These are phyloP conservation scores for Gymnoscopelus microlampas DNA, from an alignment of 2,797 vertebrate genomes.

Conservation along the genomic window DNA sequence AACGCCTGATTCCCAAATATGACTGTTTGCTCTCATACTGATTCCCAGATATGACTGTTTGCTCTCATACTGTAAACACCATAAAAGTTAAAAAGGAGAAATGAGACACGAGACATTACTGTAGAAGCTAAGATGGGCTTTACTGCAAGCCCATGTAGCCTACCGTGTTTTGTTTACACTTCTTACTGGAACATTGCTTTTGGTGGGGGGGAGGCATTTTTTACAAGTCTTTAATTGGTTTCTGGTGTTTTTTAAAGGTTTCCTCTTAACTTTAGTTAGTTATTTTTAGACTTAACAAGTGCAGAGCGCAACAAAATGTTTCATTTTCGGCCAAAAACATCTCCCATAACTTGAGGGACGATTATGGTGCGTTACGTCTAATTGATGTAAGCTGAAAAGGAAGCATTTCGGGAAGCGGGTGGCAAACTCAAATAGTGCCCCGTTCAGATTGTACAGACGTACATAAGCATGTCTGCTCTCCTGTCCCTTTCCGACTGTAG, in stretches of 20 bases:
- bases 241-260: no score
- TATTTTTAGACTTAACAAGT: not conserved
- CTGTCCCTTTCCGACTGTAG: constrained; percentile 56
- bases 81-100: constrained; percentile 48
- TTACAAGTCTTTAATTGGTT: no score
- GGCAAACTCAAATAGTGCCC: no score
- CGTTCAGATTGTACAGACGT: no score
- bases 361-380: no score
- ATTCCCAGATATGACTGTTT: constrained; percentile 44
- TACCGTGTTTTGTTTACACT: constrained; percentile 14
- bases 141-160: not conserved
- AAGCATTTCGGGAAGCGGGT: no score
- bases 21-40: constrained; percentile 29
- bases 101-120: constrained; percentile 36
- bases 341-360: no score
- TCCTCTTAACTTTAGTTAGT: not conserved
- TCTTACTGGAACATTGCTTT: no score
- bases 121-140: constrained; percentile 18
- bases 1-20: constrained; percentile 28
- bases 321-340: no score
- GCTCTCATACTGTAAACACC: constrained; percentile 17
- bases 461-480: constrained; percentile 24
- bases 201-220: no score
- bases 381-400: no score
- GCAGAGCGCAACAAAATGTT: no score